Base-by-base conservation (phyloP, 2,888 invertebrate species). In the Orchesella flavescens region DNA sequence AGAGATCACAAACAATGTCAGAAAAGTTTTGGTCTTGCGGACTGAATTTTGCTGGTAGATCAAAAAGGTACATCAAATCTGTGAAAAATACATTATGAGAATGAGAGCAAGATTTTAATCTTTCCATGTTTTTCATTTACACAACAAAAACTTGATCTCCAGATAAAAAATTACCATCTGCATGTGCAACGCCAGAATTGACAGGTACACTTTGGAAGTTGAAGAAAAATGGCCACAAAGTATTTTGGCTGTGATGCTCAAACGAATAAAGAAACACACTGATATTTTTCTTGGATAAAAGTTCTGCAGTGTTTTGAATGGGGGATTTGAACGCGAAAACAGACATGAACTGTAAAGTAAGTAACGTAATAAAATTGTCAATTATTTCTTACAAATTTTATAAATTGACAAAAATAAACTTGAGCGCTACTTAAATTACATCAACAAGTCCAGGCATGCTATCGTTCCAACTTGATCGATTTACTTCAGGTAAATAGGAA, bases 401-500 rank as follows among this genome's bases (percentile, higher is more conserved):
- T 7, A 57, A 57, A 23, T 23, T 24, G 23, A 1, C 15, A 34
- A 63, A 24, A 2, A 24, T 63, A 12, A 7, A 7, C 7, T 74
- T 46, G 15, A 65, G 0, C 9, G 57, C 1, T 66, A 34, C 55
- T 13, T 69, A 75, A 71, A 57, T 81, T 69, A 75, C 75, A 57
- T 81, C 84, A 49, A 86, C 85, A 34, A 87, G 21, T 19, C 85
- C 81, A 1, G 86, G 83, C 83, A 84, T 86, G 34, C 75, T 84
- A 44, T 84, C 84, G 2, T 75, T 82, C 65, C 78, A 87, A 74
- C 74, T 85, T 1, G 78, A 78, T 46, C 85, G 46, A 19, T 73
- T 65, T 0, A 65, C 69, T 15, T 75, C 85, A n/a, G 68, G 43
- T 49, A 87, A 66, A 59, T 79, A 87, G 1, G 84, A 55, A 10